Evolutionary conservation across 53 echinoderm and acorn worm genomes (phyloP), one percentile per base, ranked within the genome.

Genomic region (Actinopyga echinites): DNA sequence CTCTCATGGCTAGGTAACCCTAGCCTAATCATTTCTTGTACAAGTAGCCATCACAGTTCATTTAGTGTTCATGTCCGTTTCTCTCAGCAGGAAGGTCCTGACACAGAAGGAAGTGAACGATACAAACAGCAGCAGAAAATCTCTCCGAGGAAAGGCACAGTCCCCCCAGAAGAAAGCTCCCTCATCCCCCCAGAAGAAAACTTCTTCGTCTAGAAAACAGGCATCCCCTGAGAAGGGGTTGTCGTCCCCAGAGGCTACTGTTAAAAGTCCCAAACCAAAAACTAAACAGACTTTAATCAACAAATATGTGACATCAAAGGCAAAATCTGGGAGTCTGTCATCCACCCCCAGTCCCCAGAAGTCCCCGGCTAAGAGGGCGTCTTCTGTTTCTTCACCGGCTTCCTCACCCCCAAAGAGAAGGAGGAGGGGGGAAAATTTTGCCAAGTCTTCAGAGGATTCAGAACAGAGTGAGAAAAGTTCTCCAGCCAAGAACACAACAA

Each of bases 401-500:
- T 26, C 71, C 9, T 71, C 71, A 25, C 71, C 71, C 20, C 42
- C 43, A 10, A 71, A 71, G 44, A 23, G n/a, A n/a, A n/a, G 37
- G 71, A 71, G 71, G 34, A 71, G 42, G 22, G 71, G 69, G 34
- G 84, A 69, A 57, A 29, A 11, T 1, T 10, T 83, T 0, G 49
- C 44, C 6, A 82, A 81, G 25, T 62, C 56, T 33, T 79, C 64
- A 55, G 22, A 28, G 15, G 15, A 53, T 20, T 30, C 60, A 3
- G 59, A 21, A 33, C 38, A 61, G 25, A 75, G 75, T 4, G 65
- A 34, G 24, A 81, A 79, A 8, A 62, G 15, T 21, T 45, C 86
- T 29, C 78, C 79, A 6, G 64, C 65, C 42, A 86, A 84, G 65
- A 83, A 35, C 21, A 80, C 83, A 34, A 88, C 65, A 52, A 79